Base-by-base conservation (phyloP, 2,888 invertebrate genomes). In the Harpalus rubripes region DNA sequence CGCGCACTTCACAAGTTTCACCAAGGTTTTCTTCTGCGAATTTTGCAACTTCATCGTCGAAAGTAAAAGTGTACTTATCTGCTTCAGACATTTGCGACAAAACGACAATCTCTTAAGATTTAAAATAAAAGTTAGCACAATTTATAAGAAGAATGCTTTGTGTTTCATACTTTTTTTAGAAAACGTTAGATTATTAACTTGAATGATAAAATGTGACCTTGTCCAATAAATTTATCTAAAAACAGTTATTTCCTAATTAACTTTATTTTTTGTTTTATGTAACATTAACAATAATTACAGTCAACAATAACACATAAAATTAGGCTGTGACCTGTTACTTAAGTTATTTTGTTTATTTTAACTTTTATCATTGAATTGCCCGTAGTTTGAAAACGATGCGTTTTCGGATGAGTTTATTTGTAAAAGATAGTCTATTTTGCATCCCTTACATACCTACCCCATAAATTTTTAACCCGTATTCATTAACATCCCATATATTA, bases 1-100 rank as follows among this genome's bases (percentile, higher is more conserved):
- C 85, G 56, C 89, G 87, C 12, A 32, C 86, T 85, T 88, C 88
- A 7, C 89, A 88, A 0, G 89, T 90, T 89, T 91, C 91, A 61
- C 89, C 88, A 15, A 91, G 86, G 80, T 86, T 85, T 84, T 89
- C 88, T 85, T 85, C 85, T 0, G 89, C 89, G 86, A 87, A 90
- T 74, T 86, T 86, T 86, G 86, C 88, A 15, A 87, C 87, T 56
- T 87, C 86, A 1, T 88, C 87, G 63, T 88, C 87, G 44, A 89
- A 87, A 2, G 79, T 79, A 81, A 87, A 87, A 26, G 52, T 61
- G 44, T 88, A 88, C 8, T 74, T 74, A 18, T 74, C 72, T 32
- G 15, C 41, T 32, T 15, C 68, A 15, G 84, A 63, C 84, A 84
- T 84, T 44, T 44, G 44, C 41, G n/a, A n/a, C n/a, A 39, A 65